Evolutionary conservation across 2,797 vertebrate genomes (phyloP), one percentile per base, ranked within the genome.

Genomic region (Cyclopterus lumpus): DNA sequence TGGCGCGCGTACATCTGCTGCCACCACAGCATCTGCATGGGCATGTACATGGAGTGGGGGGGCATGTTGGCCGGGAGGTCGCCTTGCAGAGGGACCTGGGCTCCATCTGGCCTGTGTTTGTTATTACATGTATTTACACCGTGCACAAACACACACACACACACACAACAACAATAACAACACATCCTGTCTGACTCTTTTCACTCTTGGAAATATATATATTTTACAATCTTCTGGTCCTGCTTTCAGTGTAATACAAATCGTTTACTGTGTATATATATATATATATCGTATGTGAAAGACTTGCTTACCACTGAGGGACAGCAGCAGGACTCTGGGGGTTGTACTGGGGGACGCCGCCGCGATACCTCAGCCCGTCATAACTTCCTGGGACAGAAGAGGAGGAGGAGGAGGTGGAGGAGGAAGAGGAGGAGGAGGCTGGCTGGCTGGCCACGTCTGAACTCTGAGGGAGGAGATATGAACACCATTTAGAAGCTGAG

Each of bases 1-100:
- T 99, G 97, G 0, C 95, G 96, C 2, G 96, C 97, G 4, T 99
- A 99, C 96, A 99, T 95, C 91, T 99, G 98, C 82, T 98, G 98
- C 98, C 97, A 99, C 97, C 97, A 99, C 83, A 99, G 92, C 94
- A 99, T 92, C 91, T 99, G 98, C 88, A 98, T 88, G 22, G 97
- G 97, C 92, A 95, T 95, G 92, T 98, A 96, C 26, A 95, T 92
- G 12, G 97, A 95, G 81, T 97, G 96, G 46, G 93, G 32, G 9
- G 97, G 95, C 89, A 96, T 86, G 53, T 93, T 95, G 85, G 94
- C 92, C 6, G 95, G 88, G 20, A 92, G 80, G 38, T 85, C 95
- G 14, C 95, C 96, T 40, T 93, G 91, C 8, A 94, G 84, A 57
- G 96, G 95, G 79, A 96, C 83, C 36, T 95, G 95, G 66, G 93